These are phyloP conservation scores for Drosophila prosaltans DNA, from an alignment of 1,140 invertebrate genomes.

Conservation along the genomic window DNA sequence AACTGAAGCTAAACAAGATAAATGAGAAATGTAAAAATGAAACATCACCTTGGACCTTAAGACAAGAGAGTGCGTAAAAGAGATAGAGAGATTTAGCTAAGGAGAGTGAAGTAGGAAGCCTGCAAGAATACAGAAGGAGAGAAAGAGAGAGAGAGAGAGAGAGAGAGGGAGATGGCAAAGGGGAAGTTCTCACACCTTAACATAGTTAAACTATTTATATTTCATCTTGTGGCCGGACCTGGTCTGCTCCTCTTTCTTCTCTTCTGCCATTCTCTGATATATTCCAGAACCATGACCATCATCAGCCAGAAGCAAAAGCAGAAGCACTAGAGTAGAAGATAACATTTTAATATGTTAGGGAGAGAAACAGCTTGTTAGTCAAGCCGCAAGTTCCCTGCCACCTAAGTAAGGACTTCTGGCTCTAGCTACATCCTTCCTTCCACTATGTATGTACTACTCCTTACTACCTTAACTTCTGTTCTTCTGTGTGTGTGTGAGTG, in stretches of 20 bases:
- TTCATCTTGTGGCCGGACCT: slow-evolving; percentile 29
- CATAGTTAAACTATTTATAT: slow-evolving; percentile 35
- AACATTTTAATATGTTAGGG: slow-evolving; percentile 78
- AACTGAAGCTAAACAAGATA: slow-evolving; percentile 74
- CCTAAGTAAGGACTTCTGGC: slow-evolving; percentile 22
- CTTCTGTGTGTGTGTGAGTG: not conserved
- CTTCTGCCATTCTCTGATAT: slow-evolving; percentile 7
- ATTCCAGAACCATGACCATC: slow-evolving; percentile 5
- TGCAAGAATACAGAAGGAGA: not conserved
- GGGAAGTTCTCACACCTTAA: slow-evolving; percentile 9
- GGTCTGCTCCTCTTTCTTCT: not conserved
- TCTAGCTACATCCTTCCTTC: not conserved
- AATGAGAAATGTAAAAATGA: slow-evolving; percentile 83
- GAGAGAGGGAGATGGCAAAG: not conserved
- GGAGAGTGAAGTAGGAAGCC: not conserved
- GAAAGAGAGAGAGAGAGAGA: not conserved
- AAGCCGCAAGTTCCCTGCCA: slow-evolving; percentile 60
- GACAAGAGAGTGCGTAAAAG: slow-evolving; percentile 35
- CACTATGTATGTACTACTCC: slow-evolving; percentile 1
- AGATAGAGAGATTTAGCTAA: not conserved
- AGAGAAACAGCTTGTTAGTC: slow-evolving; percentile 59
- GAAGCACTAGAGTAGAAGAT: slow-evolving; percentile 58
- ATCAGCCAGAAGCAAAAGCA: slow-evolving; percentile 9
- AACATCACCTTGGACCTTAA: slow-evolving; percentile 76
- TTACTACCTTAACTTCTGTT: slow-evolving; percentile 9